Base-by-base conservation (phyloP, 35 echinoderm and acorn worm species). In the Lytechinus pictus region DNA sequence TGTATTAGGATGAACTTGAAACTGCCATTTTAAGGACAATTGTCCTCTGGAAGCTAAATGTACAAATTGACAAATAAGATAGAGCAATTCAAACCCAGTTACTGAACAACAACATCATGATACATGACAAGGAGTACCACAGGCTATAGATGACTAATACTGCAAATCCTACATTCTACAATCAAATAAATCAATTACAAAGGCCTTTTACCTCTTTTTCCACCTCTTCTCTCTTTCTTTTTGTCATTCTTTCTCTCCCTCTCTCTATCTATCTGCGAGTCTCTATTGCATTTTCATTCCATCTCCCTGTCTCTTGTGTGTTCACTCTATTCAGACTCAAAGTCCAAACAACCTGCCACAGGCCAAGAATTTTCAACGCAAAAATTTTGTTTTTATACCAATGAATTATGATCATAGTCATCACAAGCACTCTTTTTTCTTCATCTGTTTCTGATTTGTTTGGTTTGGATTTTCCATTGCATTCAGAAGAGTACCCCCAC, bases 261-360 rank as follows among this genome's bases (percentile, higher is more conserved):
- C 6, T 79, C 66, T 79, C 21, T 79, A 13, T 4, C 61, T 71
- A 12, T 71, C 66, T 79, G 3, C n/a, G 1, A 0, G 19, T 24
- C 6, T 79, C 66, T 79, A 4, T 24, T 24, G 14, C 14, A 21
- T 24, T 71, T 24, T 16, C 61, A 21, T 24, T 71, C 14, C 16
- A 5, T 79, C 66, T 79, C 66, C 66, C 66, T 79, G 19, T n/a
- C 19, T 79, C 66, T 16, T 24, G 24, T 79, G 16, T 79, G 29
- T 12, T 90, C 88, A 3, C 0, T 5, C 88, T 54, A 52, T 54
- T 90, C 88, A 44, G 52, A 90, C 10, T 90, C 88, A 90, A 90
- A 90, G 88, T 90, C 88, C 88, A 54, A 44, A 52, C 28, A 90
- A 12, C 16, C 88, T 54, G 88, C 88, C 52, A 90, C 88, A 90